Percentiles rank a stretch among this genome's conserved stretches.
Evolutionary conservation across 2,113 vertebrate species (phyloP).

Genomic region (Daphoenositta chrysoptera): DNA sequence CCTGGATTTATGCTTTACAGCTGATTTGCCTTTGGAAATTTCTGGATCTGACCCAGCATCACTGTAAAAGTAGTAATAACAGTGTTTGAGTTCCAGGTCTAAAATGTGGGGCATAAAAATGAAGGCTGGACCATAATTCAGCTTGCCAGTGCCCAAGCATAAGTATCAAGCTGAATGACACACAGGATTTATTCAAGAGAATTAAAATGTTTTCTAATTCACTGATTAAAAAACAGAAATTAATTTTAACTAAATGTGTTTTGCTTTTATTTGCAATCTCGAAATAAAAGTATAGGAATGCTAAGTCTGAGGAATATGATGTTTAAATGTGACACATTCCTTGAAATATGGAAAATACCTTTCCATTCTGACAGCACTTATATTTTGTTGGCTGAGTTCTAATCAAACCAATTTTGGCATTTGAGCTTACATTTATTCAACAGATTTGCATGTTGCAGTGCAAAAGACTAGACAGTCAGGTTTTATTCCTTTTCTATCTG

Average conservation of each 20-base stretch:
- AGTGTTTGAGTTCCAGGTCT: neutral
- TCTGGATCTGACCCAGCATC: neutral
- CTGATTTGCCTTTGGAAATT: neutral
- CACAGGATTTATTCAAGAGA: neutral
- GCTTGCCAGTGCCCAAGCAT: neutral
- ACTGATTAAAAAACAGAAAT: neutral
- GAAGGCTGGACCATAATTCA: neutral
- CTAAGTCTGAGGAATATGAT: neutral
- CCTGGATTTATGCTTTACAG: neutral
- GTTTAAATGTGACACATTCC: neutral
- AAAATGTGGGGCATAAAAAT: neutral
- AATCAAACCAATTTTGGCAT: neutral
- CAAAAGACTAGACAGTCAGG: neutral
- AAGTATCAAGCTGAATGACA: neutral
- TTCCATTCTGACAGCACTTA: neutral
- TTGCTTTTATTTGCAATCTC: neutral
- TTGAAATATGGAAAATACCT: neutral
- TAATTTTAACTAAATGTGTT: neutral
- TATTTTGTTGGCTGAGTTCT: neutral
- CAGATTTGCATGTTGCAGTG: neutral
- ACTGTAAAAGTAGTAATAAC: neutral
- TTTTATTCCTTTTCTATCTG: neutral
- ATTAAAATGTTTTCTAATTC: neutral
- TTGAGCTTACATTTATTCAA: neutral
- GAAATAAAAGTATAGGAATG: neutral